These are phyloP conservation scores for Uropetala carovei DNA, from an alignment of 2,888 invertebrate genomes.

Conservation along the genomic window DNA sequence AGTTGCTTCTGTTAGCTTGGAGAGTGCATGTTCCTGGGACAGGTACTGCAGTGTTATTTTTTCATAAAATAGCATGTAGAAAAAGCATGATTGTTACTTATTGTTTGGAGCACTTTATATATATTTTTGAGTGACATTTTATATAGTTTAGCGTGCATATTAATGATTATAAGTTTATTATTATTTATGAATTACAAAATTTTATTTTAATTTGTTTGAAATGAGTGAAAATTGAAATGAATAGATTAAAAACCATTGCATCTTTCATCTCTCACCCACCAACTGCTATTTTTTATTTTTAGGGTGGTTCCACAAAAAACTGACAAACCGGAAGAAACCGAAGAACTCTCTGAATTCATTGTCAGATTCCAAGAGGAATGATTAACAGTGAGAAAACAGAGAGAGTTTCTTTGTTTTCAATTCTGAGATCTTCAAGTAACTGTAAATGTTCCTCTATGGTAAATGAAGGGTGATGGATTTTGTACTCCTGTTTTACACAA, in stretches of 20 bases:
- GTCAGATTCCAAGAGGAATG: conserved; percentile 33
- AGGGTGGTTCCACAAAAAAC: conserved; percentile 60
- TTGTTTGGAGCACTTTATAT: conserved; percentile 11
- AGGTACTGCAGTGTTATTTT: not conserved
- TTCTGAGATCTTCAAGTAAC: conserved; percentile 29
- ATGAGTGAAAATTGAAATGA: not conserved
- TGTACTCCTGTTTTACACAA: conserved; percentile 51
- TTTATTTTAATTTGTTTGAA: not conserved
- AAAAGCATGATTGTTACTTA: conserved; percentile 31
- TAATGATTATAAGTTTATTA: not conserved
- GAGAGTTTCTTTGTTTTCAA: conserved; percentile 17
- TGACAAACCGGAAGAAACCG: conserved; percentile 43
- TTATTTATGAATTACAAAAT: not conserved
- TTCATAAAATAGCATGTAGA: conserved; percentile 36
- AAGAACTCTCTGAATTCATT: conserved; percentile 30
- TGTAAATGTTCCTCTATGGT: conserved; percentile 41
- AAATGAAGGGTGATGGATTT: conserved; percentile 54
- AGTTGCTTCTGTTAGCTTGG: conserved; percentile 23
- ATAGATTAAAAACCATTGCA: not conserved
- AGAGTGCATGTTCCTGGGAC: conserved; percentile 55
- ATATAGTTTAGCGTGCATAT: not conserved
- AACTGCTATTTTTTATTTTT: not conserved
- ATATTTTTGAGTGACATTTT: not conserved
- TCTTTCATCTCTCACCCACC: not conserved
- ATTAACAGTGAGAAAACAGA: not conserved